Percentiles rank a stretch among this genome's conserved stretches.
phyloP scores from a whole-genome alignment of 2,888 invertebrate genomes.

The Linnaemya tessellans region DNA sequence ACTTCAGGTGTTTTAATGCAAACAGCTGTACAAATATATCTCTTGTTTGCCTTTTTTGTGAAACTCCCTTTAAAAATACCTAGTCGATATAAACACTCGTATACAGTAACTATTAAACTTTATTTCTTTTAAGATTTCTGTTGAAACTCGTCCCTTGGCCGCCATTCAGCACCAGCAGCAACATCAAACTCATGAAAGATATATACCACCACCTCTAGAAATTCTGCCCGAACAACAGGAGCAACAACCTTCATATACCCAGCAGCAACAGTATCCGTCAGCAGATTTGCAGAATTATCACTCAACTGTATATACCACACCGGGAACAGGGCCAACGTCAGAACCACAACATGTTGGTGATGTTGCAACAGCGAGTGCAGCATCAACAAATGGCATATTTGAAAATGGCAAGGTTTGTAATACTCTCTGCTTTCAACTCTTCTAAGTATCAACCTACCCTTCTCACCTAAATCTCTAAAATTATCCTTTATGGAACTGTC shows the following conservation, averaged over 20 bases:
- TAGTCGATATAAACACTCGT: neutral
- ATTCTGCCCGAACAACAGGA: constrained; percentile 76
- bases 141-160: constrained; percentile 81
- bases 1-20: too few species aligned
- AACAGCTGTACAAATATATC: neutral
- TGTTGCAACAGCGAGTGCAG: constrained; percentile 44
- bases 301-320: constrained; percentile 79
- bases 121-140: constrained; percentile 77
- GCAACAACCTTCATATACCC: constrained; percentile 70
- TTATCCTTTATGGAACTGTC: constrained; percentile 7
- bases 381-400: constrained; percentile 78
- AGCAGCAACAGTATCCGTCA: constrained; percentile 74
- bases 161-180: constrained; percentile 52
- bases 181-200: constrained; percentile 76
- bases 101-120: neutral
- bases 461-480: neutral
- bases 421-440: neutral
- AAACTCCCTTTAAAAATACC: neutral
- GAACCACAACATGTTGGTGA: constrained; percentile 71
- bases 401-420: constrained; percentile 82
- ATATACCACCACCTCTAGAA: constrained; percentile 81
- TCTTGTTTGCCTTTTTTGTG: too few species aligned
- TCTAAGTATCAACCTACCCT: neutral
- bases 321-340: constrained; percentile 70
- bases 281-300: constrained; percentile 76